Base-by-base conservation (phyloP, 2,113 vertebrate species). In the Lophura nycthemera region DNA sequence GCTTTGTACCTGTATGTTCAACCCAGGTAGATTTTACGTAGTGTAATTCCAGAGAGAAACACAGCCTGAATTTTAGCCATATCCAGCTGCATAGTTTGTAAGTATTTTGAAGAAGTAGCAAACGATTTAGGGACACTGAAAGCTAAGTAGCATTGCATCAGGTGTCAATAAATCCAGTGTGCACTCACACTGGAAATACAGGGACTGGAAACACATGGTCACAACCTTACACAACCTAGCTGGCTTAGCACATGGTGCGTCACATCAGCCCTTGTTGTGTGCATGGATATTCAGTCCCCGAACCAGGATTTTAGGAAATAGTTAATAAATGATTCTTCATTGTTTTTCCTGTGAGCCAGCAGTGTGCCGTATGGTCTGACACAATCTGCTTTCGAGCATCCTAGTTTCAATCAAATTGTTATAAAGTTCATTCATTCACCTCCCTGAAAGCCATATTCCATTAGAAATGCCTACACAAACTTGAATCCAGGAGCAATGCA, bases 41-140 rank as follows among this genome's bases (percentile, higher is more conserved):
- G 18, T 0, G 0, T 22, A 2, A 22, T 78, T 84, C 10, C 22
- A 27, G 36, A 17, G 7, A 34, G 30, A 74, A 88, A 11, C 27
- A 25, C 6, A 13, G 2, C 24, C 38, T 57, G 24, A 5, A 13
- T 84, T 50, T 86, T 32, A 71, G 9, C 61, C 14, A 12, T 32
- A 9, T 48, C 48, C 30, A 25, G 0, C 0, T 43, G 25, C 13
- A 52, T 10, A 43, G 13, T 57, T 12, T 72, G 43, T 13, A 64
- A 72, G 32, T 12, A 14, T 56, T 72, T 65, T 38, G 57, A 43
- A 56, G 57, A 43, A 56, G 27, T 2, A 13, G 11, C 5, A 36
- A 43, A 20, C 86, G 22, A 16, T 81, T 65, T 30, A 19, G 17
- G n/a, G 48, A 6, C 21, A 11, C 6, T 45, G 38, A 36, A 19